phyloP scores from a whole-genome alignment of 2,113 vertebrate genomes.

The mouse (Mus musculus) region GRCm39 chr2:94136501-94137000 shows the following conservation, averaged over 20 bases:
- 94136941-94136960: neutral
- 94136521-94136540: neutral
- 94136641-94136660: neutral
- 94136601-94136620: neutral
- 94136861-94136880: neutral
- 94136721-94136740: constrained; percentile 1
- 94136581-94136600: neutral
- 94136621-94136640: neutral
- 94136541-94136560: neutral
- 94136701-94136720: neutral
- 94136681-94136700: neutral
- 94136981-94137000: neutral
- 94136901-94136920: neutral
- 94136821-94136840: constrained; percentile 20
- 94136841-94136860: neutral
- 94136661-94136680: neutral
- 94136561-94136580: neutral
- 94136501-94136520: neutral
- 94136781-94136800: neutral
- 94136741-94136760: neutral
- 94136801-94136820: neutral
- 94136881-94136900: constrained; percentile 8
- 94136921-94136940: neutral
- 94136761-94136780: neutral
- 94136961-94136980: neutral